phyloP scores from a whole-genome alignment of 2,113 vertebrate species.

The Charina bottae region DNA sequence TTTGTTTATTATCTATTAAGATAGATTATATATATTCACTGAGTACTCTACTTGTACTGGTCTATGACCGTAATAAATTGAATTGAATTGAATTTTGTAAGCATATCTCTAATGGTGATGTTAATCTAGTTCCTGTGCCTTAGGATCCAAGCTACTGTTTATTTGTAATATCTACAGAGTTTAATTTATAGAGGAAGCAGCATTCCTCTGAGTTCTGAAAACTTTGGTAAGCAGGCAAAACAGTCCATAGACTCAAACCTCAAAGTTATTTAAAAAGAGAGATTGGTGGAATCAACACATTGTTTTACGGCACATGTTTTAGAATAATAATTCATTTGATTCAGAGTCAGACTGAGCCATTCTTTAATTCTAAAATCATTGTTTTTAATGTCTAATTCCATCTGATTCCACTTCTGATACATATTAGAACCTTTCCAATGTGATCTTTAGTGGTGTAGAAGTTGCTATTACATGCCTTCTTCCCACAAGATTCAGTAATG shows the following conservation, averaged over 20 bases:
- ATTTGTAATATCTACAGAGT: not conserved
- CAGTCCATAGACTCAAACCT: not conserved
- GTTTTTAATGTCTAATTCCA: not conserved
- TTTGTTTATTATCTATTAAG: too few relatives aligned
- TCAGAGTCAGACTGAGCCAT: not conserved
- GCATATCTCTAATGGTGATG: not conserved
- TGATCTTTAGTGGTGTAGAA: not conserved
- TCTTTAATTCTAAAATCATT: not conserved
- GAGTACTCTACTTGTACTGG: too few relatives aligned
- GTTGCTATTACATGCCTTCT: not conserved
- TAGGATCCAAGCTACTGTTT: not conserved
- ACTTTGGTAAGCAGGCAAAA: not conserved
- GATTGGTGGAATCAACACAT: not conserved
- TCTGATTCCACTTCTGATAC: not conserved
- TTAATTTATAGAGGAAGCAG: not conserved
- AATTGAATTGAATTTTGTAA: not conserved
- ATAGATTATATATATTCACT: too few relatives aligned
- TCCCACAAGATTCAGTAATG: not conserved
- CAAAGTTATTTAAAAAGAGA: not conserved
- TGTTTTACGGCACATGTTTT: not conserved
- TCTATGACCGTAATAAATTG: too few relatives aligned
- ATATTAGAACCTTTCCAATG: not conserved
- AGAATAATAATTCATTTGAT: not conserved
- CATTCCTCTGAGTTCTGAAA: not conserved
- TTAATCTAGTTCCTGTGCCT: not conserved